Conservation (phyloP, 2,113 vertebrate species). For the Pangasianodon gigas region DNA sequence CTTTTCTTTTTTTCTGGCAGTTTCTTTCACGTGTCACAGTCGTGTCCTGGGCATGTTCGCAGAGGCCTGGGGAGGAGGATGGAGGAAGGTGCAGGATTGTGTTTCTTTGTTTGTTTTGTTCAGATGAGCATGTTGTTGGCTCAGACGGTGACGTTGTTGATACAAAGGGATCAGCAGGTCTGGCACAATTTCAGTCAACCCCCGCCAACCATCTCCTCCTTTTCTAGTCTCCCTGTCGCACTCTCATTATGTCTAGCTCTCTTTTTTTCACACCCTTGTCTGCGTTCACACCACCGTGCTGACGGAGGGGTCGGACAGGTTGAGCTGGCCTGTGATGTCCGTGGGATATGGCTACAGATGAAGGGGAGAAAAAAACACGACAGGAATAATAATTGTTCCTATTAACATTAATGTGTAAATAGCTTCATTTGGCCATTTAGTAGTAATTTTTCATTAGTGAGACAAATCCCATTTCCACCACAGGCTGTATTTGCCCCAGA, state of each 20-base stretch:
- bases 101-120: slow-evolving; percentile 17
- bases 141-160: slow-evolving; percentile 25
- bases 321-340: slow-evolving; percentile 96
- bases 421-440: slow-evolving; percentile 4
- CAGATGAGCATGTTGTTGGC: slow-evolving; percentile 26
- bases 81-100: neutral
- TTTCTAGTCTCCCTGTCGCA: slow-evolving; percentile 26
- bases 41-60: slow-evolving; percentile 15
- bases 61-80: slow-evolving; percentile 8
- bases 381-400: slow-evolving; percentile 29
- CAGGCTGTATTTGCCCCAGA: slow-evolving; percentile 19
- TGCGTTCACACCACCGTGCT: slow-evolving; percentile 93
- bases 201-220: slow-evolving; percentile 37
- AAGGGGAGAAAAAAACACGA: slow-evolving; percentile 58
- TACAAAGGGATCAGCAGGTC: slow-evolving; percentile 43
- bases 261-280: neutral
- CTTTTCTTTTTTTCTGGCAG: neutral
- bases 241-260: slow-evolving; percentile 58
- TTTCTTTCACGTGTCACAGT: slow-evolving; percentile 24
- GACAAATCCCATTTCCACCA: slow-evolving; percentile 39
- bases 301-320: slow-evolving; percentile 98
- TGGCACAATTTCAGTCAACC: slow-evolving; percentile 36
- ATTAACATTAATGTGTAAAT: neutral
- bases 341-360: slow-evolving; percentile 91
- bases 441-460: slow-evolving; percentile 35